Conservation (phyloP, 2,113 vertebrate species). For the Hystrix brachyura region DNA sequence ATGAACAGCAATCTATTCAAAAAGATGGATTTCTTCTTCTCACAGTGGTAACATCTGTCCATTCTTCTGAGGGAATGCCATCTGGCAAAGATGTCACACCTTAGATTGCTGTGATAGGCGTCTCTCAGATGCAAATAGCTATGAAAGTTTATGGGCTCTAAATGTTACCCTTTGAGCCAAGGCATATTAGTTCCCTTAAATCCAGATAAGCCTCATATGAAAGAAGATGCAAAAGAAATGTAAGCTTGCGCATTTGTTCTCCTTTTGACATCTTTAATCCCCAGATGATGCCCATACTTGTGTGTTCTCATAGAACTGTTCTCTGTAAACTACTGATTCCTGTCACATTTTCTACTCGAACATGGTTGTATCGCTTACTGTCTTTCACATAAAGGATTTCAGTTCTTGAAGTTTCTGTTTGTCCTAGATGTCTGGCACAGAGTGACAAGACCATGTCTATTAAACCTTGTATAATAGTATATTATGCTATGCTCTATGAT, state of each 20-base stretch:
- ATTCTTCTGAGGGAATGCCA: neutral
- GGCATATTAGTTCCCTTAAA: neutral
- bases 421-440: neutral
- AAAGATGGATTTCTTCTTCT: neutral
- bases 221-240: neutral
- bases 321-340: neutral
- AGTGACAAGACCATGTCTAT: constrained; percentile 20
- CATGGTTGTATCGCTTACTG: neutral
- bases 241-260: neutral
- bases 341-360: neutral
- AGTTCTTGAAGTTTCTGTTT: constrained; percentile 48
- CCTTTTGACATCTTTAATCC: neutral
- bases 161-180: neutral
- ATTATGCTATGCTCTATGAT: neutral
- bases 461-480: neutral
- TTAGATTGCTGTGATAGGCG: neutral
- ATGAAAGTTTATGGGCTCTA: neutral
- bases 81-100: neutral
- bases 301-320: neutral
- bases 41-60: neutral
- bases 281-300: neutral
- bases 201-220: neutral
- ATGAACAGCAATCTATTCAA: neutral
- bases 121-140: constrained; percentile 27
- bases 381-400: neutral